Evolutionary conservation across 2,888 invertebrate genomes (phyloP), one percentile per base, ranked within the genome.

Genomic region (Gastrophysa polygoni): DNA sequence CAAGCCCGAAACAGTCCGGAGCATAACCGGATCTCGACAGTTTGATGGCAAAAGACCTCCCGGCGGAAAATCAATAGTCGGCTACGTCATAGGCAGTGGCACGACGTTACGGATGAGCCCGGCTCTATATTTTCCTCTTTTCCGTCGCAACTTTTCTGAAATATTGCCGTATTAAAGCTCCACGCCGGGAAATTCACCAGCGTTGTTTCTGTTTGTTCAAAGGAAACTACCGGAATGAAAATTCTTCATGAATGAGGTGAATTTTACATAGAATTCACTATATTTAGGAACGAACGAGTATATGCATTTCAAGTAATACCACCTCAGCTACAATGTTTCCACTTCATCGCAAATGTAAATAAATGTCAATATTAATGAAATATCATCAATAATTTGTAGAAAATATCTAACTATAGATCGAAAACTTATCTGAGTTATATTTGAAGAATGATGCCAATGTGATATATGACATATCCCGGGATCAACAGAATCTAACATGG

Each of bases 51-150:
- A 76, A 78, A 77, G 77, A 76, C 76, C 71, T 76, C 73, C 71
- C 73, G 75, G 68, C 68, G 75, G 77, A 80, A 80, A 80, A 81
- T 81, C 80, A 78, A 81, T 80, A 80, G 72, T 73, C 73, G 74
- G 73, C 75, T 76, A 79, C 79, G 80, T 80, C 79, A 79, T 77
- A 75, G 76, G 74, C 75, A 67, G 63, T 62, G 69, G 32, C 32
- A 32, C 32, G 32, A 32, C 14, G 4, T 38, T 58, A 55, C 61
- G 64, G 72, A 73, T 73, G 75, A 73, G 68, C 67, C 57, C 61
- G 59, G 64, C 59, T 64, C 59, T 67, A 32, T 61, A 68, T 66
- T 68, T 63, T 64, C 59, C 59, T 46, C 49, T 57, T 58, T 60
- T 24, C 66, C 18, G 20, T 43, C 57, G 54, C 59, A 55, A 59